A percentile compares a stretch with the other conserved stretches of the same genome.
These are phyloP conservation scores for Neotoxoptera formosana DNA, from an alignment of 1,140 invertebrate genomes.

Conservation along the genomic window DNA sequence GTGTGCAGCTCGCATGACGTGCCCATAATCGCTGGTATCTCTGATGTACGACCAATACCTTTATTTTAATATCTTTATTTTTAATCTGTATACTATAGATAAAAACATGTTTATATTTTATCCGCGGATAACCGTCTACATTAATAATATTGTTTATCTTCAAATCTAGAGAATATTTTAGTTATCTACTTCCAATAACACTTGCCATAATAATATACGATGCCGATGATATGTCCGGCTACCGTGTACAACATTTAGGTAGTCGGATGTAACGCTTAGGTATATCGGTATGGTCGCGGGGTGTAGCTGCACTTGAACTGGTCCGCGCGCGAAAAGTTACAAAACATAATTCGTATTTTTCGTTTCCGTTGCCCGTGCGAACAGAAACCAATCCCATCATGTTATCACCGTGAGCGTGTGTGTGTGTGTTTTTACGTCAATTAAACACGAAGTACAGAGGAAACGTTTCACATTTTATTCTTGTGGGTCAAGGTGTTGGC, in stretches of 20 bases:
- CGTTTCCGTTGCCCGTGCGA: neutral
- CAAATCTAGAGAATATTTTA: too few species aligned
- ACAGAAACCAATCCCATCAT: neutral
- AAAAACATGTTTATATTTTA: too few species aligned
- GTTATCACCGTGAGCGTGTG: neutral
- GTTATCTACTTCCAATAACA: neutral
- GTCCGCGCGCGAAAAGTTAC: neutral
- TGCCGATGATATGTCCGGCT: neutral
- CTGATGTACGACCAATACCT: too few species aligned
- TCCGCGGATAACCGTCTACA: too few species aligned
- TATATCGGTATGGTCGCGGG: too few species aligned
- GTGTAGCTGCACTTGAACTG: neutral
- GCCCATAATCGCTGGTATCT: neutral
- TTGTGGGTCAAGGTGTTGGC: conserved; percentile 15
- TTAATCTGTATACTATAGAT: too few species aligned
- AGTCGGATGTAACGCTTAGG: neutral
- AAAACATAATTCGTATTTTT: neutral
- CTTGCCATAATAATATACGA: neutral
- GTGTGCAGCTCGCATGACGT: too few species aligned
- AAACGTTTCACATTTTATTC: neutral
- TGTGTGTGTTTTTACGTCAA: neutral
- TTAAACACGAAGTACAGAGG: neutral
- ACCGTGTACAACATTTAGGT: neutral
- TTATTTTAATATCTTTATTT: too few species aligned
- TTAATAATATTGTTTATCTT: too few species aligned